Evolutionary conservation across 2,888 invertebrate species (phyloP).

Genomic region (Amitus sp.): DNA sequence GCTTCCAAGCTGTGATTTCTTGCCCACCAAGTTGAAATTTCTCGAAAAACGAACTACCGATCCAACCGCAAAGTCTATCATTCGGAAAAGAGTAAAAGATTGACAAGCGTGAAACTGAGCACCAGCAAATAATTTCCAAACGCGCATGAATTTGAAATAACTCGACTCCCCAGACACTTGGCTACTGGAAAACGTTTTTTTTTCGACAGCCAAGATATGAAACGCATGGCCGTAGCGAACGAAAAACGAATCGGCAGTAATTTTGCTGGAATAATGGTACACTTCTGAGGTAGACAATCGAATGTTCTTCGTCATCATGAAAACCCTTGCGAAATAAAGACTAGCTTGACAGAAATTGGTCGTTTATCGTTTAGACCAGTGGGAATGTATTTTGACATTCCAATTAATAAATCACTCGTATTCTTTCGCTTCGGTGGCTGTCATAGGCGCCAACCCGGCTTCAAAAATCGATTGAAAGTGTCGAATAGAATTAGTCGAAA

Average conservation of each 20-base stretch:
- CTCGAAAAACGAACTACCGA: conserved; percentile 7
- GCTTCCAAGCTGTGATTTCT: conserved; percentile 29
- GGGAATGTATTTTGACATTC: conserved; percentile 3
- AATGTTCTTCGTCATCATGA: conserved; percentile 17
- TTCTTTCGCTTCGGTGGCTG: no score
- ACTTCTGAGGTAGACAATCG: conserved; percentile 22
- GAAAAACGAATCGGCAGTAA: conserved; percentile 42
- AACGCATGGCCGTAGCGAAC: conserved; percentile 32
- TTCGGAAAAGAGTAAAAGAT: no score
- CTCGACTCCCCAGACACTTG: neutral
- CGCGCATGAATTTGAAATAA: conserved; percentile 1
- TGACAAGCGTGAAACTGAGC: no score
- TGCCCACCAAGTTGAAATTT: conserved; percentile 27
- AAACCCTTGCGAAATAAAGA: conserved; percentile 19
- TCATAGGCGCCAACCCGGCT: no score
- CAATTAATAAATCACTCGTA: conserved; percentile 11
- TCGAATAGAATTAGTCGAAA: no score
- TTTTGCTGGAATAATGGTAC: conserved; percentile 32
- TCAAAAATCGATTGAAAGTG: no score
- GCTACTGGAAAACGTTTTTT: neutral
- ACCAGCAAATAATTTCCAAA: neutral
- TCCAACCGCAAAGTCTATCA: conserved; percentile 13
- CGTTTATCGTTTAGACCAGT: conserved; percentile 7
- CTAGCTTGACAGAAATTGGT: conserved; percentile 10
- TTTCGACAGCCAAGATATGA: conserved; percentile 9